Conservation (phyloP, 23 tunicate species). For the Styela plicata region DNA sequence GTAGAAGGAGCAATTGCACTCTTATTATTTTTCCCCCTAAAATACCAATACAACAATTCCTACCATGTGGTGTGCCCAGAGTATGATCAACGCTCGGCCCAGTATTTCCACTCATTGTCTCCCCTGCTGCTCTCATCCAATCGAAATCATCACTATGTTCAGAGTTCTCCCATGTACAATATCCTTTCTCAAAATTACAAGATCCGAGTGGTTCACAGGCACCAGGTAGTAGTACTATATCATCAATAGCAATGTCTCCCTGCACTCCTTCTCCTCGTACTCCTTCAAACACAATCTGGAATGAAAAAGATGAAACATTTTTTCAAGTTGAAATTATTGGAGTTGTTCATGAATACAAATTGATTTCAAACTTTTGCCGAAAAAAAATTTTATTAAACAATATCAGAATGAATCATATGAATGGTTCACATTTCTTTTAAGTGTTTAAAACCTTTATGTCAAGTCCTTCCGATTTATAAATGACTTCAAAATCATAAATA, state of each 20-base stretch:
- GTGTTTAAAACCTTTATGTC: no score
- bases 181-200: slow-evolving; percentile 73
- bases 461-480: no score
- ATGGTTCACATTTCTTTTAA: no score
- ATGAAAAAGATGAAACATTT: neutral
- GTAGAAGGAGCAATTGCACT: no score
- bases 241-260: slow-evolving; percentile 77
- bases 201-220: slow-evolving; percentile 86
- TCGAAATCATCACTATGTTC: slow-evolving; percentile 82
- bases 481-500: no score
- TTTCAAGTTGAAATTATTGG: neutral
- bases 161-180: slow-evolving; percentile 96
- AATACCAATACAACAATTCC: no score
- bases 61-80: slow-evolving; percentile 82
- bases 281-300: slow-evolving; percentile 79
- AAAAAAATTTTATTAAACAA: no score
- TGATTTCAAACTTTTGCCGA: neutral
- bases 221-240: slow-evolving; percentile 63
- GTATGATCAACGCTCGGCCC: slow-evolving; percentile 92
- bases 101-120: slow-evolving; percentile 71
- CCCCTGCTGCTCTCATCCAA: slow-evolving; percentile 83
- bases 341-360: neutral
- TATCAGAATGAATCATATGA: no score
- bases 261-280: slow-evolving; percentile 37
- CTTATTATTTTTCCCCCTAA: no score